Conservation (phyloP, 2,888 invertebrate species). For the Calameuta pallipes region DNA sequence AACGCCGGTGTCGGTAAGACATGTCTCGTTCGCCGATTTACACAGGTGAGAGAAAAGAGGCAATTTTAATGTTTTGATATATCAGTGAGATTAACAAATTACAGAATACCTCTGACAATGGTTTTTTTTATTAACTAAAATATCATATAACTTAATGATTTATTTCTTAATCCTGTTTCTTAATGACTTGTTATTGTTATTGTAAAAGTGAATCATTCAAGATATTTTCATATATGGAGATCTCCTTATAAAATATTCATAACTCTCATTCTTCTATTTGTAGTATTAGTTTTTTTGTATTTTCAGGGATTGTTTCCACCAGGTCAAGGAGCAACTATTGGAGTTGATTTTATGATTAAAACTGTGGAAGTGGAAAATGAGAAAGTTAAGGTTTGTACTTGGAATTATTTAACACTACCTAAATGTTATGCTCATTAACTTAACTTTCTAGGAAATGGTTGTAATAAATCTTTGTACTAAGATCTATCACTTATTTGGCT, state of each 20-base stretch:
- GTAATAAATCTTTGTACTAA: conserved; percentile 9
- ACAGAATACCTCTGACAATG: background rate
- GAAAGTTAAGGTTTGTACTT: conserved; percentile 82
- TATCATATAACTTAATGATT: too few relatives aligned
- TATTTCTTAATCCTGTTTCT: background rate
- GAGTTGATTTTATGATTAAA: conserved; percentile 99
- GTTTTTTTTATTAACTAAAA: background rate
- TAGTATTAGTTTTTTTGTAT: conserved; percentile 16
- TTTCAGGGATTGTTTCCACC: conserved; percentile 92
- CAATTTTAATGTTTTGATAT: conserved; percentile 5
- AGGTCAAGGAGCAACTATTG: conserved; percentile 98
- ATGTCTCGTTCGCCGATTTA: conserved; percentile 95
- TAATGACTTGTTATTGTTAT: background rate
- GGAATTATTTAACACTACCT: conserved; percentile 1
- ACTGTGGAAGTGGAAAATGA: conserved; percentile 97
- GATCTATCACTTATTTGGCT: conserved; percentile 6
- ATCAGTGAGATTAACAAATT: background rate
- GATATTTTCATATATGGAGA: background rate
- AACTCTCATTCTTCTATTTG: background rate
- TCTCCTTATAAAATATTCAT: background rate
- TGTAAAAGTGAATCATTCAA: background rate
- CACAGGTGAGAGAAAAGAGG: conserved; percentile 74
- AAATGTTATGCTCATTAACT: background rate
- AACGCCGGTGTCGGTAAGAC: conserved; percentile 99
- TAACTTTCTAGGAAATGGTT: conserved; percentile 12